Base-by-base conservation (phyloP, 1,140 invertebrate species). In the Conopomorpha cramerella region DNA sequence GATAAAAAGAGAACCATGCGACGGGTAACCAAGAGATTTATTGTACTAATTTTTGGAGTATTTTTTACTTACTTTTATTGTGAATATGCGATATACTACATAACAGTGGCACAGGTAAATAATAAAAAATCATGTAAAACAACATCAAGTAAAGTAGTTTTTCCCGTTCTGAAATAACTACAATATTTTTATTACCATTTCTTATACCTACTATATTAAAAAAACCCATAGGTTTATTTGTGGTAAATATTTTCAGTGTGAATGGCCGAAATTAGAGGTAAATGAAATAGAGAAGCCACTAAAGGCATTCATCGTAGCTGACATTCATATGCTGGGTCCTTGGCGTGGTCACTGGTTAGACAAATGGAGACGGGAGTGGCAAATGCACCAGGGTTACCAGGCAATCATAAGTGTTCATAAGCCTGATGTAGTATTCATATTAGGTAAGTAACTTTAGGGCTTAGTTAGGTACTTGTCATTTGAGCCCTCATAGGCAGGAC, bases 331-430 rank as follows among this genome's bases (percentile, higher is more conserved):
- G 30, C 64, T 99, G 13, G 96, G 96, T 1, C 84, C 86, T 10
- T 80, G 82, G 48, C 85, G 88, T 32, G 96, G 95, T 0, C 95
- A 98, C 64, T 98, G 95, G 95, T 89, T 97, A 72, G 96, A 99
- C 74, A 97, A 96, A 80, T 64, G 98, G 32, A 84, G 91, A 71
- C 85, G 96, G 51, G 96, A 99, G 82, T 99, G 95, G 95, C 96
- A 99, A 78, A 99, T 99, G 96, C 83, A 94, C 13, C 84, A 92
- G 56, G 82, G 93, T 10, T 99, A 97, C 72, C 91, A 95, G 77
- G 90, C 93, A 14, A 87, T 92, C 11, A 84, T 96, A 40, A 73
- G 71, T 7, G 48, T 98, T 15, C 89, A 95, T 46, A 81, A 82
- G 47, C 96, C 96, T n/a, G 90, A 99, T 50, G 82, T 91, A 34